These are phyloP conservation scores for Chorisops tibialis DNA, from an alignment of 2,888 invertebrate species.

Conservation along the genomic window DNA sequence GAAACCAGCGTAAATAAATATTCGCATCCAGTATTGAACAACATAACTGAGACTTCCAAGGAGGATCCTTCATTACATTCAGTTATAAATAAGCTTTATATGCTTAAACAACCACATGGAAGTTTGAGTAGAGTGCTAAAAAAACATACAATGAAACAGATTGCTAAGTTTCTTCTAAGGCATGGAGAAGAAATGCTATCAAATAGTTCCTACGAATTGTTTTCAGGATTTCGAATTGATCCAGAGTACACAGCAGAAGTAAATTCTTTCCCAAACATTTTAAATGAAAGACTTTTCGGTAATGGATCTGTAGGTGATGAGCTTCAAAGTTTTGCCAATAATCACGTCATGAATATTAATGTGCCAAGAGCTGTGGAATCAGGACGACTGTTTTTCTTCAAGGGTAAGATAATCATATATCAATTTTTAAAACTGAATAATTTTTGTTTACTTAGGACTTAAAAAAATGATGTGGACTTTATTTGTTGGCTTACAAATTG, in stretches of 20 bases:
- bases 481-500: constrained; percentile 75
- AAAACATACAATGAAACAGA: too few relatives aligned
- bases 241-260: constrained; percentile 28
- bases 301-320: too few relatives aligned
- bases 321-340: constrained; percentile 41
- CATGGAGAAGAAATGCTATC: constrained; percentile 59
- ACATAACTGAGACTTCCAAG: too few relatives aligned
- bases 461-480: constrained; percentile 81
- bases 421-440: too few relatives aligned
- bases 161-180: constrained; percentile 54
- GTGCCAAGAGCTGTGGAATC: constrained; percentile 59
- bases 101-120: too few relatives aligned
- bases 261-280: neutral
- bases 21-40: too few relatives aligned
- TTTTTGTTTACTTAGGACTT: constrained; percentile 59
- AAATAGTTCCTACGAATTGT: constrained; percentile 57
- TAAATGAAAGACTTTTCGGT: too few relatives aligned
- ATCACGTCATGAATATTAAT: constrained; percentile 60
- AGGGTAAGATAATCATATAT: constrained; percentile 51
- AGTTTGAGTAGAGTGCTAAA: too few relatives aligned
- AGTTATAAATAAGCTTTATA: too few relatives aligned
- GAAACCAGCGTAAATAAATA: too few relatives aligned
- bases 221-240: constrained; percentile 58
- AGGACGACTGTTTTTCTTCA: constrained; percentile 61
- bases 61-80: too few relatives aligned